phyloP scores from a whole-genome alignment of 2,113 vertebrate genomes.

The Synchiropus splendidus region DNA sequence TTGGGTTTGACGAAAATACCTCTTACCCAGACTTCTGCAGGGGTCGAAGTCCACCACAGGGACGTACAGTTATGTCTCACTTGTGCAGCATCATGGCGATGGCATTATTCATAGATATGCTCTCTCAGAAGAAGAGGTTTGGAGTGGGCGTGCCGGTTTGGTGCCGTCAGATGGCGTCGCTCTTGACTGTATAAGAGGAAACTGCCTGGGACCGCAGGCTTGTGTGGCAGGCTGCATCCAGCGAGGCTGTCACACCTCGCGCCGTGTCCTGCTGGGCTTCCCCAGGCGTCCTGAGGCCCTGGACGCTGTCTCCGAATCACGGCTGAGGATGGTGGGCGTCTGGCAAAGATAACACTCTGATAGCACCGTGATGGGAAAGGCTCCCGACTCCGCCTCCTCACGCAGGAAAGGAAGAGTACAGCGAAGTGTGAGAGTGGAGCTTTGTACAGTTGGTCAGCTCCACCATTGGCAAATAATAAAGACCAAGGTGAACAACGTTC shows the following conservation, averaged over 20 bases:
- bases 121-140: constrained; percentile 10
- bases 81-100: too few species aligned
- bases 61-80: too few species aligned
- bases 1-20: too few species aligned
- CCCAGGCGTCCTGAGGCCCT: constrained; percentile 56
- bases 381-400: too few species aligned
- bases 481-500: too few species aligned
- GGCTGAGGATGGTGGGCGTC: constrained; percentile 61
- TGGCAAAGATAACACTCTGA: constrained; percentile 62
- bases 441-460: constrained; percentile 37
- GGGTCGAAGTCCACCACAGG: too few species aligned
- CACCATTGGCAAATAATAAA: too few species aligned
- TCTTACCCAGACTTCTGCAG: too few species aligned
- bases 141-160: constrained; percentile 51
- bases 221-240: constrained; percentile 40
- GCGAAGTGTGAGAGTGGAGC: too few species aligned
- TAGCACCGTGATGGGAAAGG: constrained; percentile 61
- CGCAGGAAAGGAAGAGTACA: too few species aligned
- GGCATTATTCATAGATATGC: too few species aligned
- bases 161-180: constrained; percentile 50
- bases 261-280: constrained; percentile 60
- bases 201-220: constrained; percentile 32
- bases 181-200: constrained; percentile 10
- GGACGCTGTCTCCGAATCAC: constrained; percentile 58
- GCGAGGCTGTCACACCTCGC: constrained; percentile 62